Evolutionary conservation across 2,797 vertebrate species (phyloP), one percentile per base, ranked within the genome.

Genomic region (Thunnus albacares): DNA sequence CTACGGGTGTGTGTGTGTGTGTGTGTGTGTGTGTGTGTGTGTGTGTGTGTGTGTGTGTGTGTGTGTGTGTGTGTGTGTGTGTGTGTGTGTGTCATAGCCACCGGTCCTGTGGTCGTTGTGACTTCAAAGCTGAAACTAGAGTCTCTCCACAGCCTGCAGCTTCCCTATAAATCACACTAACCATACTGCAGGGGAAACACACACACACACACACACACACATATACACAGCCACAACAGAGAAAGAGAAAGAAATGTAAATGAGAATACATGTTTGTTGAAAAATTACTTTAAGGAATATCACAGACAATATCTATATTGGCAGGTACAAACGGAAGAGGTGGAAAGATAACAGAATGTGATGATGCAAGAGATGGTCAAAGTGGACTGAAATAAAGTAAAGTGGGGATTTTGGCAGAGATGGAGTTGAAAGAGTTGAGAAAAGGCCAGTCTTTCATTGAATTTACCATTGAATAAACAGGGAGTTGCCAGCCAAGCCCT

Each of bases 71-170:
- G 49, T 7, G 93, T 94, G 93, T 89, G 93, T 35, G 75, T 71
- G 78, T 88, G 86, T 87, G 63, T 89, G 28, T 69, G 8, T 79
- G 18, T 52, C 41, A 24, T 80, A 43, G 41, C 13, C 41, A 43
- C 41, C 12, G 4, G 41, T 92, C 93, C 91, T 92, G 43, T 93
- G 93, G 94, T 94, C 79, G 74, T 86, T 90, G 75, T 61, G 82
- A 96, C 95, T 96, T 97, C 96, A 97, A 97, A 97, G 96, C 86
- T 88, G 88, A 92, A 97, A 96, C 92, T 87, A 87, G 93, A 95
- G 90, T 95, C 94, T 94, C 93, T 90, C 77, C 82, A 62, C 79
- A 87, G 86, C 93, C 89, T 94, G 91, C 83, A 92, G 94, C 92
- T 94, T 93, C 0, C 49, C 90, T 95, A 93, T 95, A 96, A 96